Percentiles rank a stretch among this genome's conserved stretches.
Conservation (phyloP, 2,113 vertebrate species). For the Amazona guildingii region DNA sequence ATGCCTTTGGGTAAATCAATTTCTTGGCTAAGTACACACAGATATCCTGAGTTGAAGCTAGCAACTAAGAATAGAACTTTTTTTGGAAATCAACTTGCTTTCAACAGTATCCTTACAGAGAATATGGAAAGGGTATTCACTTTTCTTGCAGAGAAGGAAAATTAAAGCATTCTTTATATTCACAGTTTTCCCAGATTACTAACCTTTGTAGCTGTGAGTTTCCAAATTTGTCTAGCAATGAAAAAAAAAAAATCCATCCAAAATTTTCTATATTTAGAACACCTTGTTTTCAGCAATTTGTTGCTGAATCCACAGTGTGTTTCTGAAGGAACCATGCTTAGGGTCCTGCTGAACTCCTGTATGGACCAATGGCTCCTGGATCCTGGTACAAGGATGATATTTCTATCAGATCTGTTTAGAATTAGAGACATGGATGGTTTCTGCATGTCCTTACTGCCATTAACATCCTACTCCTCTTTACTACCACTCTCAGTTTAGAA, state of each 20-base stretch:
- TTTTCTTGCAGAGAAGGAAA: background rate
- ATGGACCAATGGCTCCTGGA: background rate
- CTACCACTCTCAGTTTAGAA: background rate
- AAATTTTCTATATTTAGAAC: background rate
- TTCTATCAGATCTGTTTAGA: background rate
- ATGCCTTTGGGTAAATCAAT: background rate
- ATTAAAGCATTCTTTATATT: background rate
- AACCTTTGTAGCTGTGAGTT: background rate
- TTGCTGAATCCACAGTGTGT: background rate
- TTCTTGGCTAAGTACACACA: background rate
- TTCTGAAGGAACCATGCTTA: background rate
- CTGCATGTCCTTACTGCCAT: background rate
- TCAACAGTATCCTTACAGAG: background rate
- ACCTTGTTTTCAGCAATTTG: background rate
- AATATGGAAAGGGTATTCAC: background rate
- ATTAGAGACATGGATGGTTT: background rate
- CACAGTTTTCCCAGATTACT: background rate
- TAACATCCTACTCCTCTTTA: background rate
- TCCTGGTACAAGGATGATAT: background rate
- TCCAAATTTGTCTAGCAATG: background rate
- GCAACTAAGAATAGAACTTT: background rate
- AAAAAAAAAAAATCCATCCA: background rate
- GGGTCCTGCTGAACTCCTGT: background rate
- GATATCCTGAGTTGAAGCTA: background rate
- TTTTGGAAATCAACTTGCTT: background rate